These are phyloP conservation scores for Mythimna lalbum DNA, from an alignment of 2,888 invertebrate species.

Conservation along the genomic window DNA sequence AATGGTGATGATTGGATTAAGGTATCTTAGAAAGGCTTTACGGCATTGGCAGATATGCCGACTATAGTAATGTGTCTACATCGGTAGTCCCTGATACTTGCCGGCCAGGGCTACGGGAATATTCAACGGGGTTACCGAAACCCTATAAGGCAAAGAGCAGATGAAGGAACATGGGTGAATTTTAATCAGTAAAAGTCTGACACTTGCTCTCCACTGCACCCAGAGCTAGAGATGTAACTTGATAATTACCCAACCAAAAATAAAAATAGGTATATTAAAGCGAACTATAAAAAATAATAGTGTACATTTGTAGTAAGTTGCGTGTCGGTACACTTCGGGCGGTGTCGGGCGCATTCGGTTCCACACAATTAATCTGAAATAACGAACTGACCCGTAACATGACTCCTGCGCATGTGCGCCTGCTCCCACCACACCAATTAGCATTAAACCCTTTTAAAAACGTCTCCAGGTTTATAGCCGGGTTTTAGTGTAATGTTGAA, in stretches of 20 bases:
- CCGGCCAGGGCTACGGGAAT: too few species aligned
- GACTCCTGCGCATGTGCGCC: constrained; percentile 80
- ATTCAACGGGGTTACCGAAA: too few species aligned
- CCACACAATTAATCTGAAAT: constrained; percentile 88
- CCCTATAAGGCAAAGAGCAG: too few species aligned
- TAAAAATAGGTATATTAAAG: neutral
- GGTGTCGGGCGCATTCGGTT: constrained; percentile 88
- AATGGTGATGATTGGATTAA: too few species aligned
- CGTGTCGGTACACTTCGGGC: constrained; percentile 70
- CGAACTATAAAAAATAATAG: constrained; percentile 45
- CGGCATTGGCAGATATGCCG: neutral
- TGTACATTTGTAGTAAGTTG: constrained; percentile 66
- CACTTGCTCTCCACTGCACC: too few species aligned
- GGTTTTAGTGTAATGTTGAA: constrained; percentile 53
- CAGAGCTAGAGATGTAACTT: too few species aligned
- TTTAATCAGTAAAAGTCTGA: too few species aligned
- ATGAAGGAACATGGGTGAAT: too few species aligned
- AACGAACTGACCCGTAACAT: constrained; percentile 86
- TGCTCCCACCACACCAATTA: constrained; percentile 81
- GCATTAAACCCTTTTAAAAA: constrained; percentile 76
- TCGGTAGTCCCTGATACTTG: neutral
- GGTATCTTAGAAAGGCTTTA: too few species aligned
- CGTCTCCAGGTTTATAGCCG: constrained; percentile 56
- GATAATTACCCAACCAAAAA: too few species aligned
- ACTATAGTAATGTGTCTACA: neutral